Conservation (phyloP, 2,888 invertebrate species). For the Eupithecia exiguata region DNA sequence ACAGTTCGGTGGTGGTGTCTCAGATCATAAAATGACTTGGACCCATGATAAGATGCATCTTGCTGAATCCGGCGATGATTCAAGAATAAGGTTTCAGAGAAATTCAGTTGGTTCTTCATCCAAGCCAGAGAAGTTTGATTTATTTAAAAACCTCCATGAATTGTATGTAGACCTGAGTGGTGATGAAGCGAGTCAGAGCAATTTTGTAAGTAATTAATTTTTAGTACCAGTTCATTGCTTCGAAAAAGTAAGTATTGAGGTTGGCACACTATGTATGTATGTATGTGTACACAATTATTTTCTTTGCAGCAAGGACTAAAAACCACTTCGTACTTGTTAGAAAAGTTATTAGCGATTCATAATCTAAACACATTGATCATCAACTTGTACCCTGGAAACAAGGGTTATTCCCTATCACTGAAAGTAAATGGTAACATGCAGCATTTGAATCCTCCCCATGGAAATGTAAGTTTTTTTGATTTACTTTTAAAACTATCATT, state of each 20-base stretch:
- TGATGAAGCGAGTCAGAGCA: slow-evolving; percentile 75
- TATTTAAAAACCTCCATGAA: slow-evolving; percentile 80
- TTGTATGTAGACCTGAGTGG: slow-evolving; percentile 77
- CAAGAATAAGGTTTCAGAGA: slow-evolving; percentile 78
- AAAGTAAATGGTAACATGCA: slow-evolving; percentile 84
- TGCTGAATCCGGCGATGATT: slow-evolving; percentile 79
- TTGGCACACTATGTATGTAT: background rate
- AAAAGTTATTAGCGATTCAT: slow-evolving; percentile 92
- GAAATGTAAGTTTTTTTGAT: slow-evolving; percentile 66
- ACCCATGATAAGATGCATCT: slow-evolving; percentile 80
- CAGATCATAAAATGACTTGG: slow-evolving; percentile 83
- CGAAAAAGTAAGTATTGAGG: background rate
- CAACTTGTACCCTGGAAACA: slow-evolving; percentile 95
- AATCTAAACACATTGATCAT: slow-evolving; percentile 94
- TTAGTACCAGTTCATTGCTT: background rate
- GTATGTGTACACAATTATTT: slow-evolving; percentile 11
- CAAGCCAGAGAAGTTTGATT: slow-evolving; percentile 77
- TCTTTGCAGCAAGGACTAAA: slow-evolving; percentile 83
- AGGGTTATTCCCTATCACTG: slow-evolving; percentile 91
- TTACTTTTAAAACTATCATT: background rate
- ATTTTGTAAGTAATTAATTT: slow-evolving; percentile 69
- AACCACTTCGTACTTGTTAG: slow-evolving; percentile 89
- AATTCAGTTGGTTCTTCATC: slow-evolving; percentile 69
- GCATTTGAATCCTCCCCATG: slow-evolving; percentile 73
- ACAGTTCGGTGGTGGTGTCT: slow-evolving; percentile 77